These are phyloP conservation scores for Zaprionus africanus DNA, from an alignment of 1,140 invertebrate species.

Conservation along the genomic window DNA sequence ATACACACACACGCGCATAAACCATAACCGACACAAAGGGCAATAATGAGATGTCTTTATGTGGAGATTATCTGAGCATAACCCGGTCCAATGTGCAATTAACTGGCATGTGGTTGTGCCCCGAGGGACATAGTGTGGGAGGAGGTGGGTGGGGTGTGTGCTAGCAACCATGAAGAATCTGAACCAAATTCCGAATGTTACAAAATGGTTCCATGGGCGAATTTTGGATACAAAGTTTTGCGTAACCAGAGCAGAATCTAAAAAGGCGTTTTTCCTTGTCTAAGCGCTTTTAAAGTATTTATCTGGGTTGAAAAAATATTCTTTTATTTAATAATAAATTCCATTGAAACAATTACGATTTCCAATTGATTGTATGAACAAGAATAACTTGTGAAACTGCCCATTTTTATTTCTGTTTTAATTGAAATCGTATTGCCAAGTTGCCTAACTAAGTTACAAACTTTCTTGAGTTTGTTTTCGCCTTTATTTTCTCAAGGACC, in stretches of 20 bases:
- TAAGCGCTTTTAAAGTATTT: not conserved
- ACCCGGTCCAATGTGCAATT: conserved; percentile 70
- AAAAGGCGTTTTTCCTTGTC: too few relatives aligned
- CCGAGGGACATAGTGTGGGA: not conserved
- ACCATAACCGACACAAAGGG: conserved; percentile 47
- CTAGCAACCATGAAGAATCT: not conserved
- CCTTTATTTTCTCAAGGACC: not conserved
- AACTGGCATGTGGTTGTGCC: conserved; percentile 50
- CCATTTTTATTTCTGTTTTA: not conserved
- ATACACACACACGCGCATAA: conserved; percentile 36
- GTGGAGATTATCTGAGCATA: conserved; percentile 76
- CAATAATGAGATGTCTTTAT: conserved; percentile 78
- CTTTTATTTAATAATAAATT: not conserved
- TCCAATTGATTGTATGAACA: not conserved
- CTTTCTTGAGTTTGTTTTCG: conserved; percentile 1
- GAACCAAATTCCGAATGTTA: conserved; percentile 4
- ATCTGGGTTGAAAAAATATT: not conserved
- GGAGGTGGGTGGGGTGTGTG: not conserved
- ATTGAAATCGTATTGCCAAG: not conserved
- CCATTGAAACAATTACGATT: not conserved
- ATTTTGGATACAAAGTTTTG: not conserved
- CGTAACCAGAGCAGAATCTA: not conserved
- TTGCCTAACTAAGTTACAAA: not conserved
- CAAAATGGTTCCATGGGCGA: conserved; percentile 5
- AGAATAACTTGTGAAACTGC: not conserved